phyloP scores from a whole-genome alignment of 2,797 vertebrate genomes.

The Gila robusta region DNA sequence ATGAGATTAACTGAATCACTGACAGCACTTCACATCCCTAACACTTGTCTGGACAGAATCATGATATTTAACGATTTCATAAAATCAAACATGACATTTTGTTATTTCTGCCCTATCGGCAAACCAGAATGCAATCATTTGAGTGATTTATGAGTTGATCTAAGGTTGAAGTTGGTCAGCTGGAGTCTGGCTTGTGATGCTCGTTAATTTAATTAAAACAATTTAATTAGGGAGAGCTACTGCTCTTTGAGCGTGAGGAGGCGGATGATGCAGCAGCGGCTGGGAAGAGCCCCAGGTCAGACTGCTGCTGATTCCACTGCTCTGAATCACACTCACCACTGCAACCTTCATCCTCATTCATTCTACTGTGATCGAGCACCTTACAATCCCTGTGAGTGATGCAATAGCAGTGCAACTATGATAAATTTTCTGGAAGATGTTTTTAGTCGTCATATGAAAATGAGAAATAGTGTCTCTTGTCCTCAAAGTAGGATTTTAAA shows the following conservation, averaged over 20 bases:
- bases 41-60: conserved; percentile 4
- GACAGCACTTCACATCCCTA: conserved; percentile 2
- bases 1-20: neutral
- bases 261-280: neutral
- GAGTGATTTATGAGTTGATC: conserved; percentile 31
- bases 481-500: neutral
- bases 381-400: conserved; percentile 13
- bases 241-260: conserved; percentile 12
- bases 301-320: neutral
- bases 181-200: conserved; percentile 22
- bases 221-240: conserved; percentile 20
- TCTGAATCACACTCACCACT: neutral
- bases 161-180: conserved; percentile 36
- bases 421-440: conserved; percentile 2
- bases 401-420: conserved; percentile 36
- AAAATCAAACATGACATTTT: conserved; percentile 14
- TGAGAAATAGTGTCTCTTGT: neutral
- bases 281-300: conserved; percentile 32
- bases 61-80: neutral
- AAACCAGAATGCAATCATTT: conserved; percentile 7
- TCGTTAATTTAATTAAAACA: conserved; percentile 46
- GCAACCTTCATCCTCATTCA: conserved; percentile 10
- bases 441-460: conserved; percentile 17
- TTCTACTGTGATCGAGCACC: conserved; percentile 2
- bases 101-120: conserved; percentile 22